A percentile compares a stretch with the other conserved stretches of the same genome.
phyloP scores from a whole-genome alignment of 1,140 invertebrate species.

The Armadillidium nasatum region DNA sequence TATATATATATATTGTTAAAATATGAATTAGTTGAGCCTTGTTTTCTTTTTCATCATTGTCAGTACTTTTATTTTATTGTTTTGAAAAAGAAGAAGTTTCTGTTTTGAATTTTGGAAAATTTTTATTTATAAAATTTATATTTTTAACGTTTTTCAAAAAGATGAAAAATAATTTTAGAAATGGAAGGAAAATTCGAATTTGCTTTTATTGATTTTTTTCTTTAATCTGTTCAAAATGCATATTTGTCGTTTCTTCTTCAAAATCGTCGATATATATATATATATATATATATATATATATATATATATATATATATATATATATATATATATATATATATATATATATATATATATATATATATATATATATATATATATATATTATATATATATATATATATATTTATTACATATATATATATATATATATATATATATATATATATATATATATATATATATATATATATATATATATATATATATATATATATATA shows the following conservation, averaged over 20 bases:
- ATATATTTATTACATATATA: too few relatives aligned
- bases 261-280: background rate
- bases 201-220: background rate
- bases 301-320: slow-evolving; percentile 6
- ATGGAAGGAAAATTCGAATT: background rate
- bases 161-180: too few relatives aligned
- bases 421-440: slow-evolving; percentile 2
- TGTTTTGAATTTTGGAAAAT: too few relatives aligned
- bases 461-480: slow-evolving; percentile 6
- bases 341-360: background rate
- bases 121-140: too few relatives aligned
- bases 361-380: background rate
- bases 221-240: background rate
- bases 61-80: too few relatives aligned
- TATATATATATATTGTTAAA: too few relatives aligned
- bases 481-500: slow-evolving; percentile 1
- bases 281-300: slow-evolving; percentile 6
- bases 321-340: background rate
- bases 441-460: slow-evolving; percentile 6
- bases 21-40: too few relatives aligned
- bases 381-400: slow-evolving; percentile 6
- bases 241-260: too few relatives aligned
- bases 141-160: too few relatives aligned
- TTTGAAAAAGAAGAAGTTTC: too few relatives aligned
- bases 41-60: too few relatives aligned